Conservation (phyloP, 2,888 invertebrate genomes). For the Tortrix viridana region DNA sequence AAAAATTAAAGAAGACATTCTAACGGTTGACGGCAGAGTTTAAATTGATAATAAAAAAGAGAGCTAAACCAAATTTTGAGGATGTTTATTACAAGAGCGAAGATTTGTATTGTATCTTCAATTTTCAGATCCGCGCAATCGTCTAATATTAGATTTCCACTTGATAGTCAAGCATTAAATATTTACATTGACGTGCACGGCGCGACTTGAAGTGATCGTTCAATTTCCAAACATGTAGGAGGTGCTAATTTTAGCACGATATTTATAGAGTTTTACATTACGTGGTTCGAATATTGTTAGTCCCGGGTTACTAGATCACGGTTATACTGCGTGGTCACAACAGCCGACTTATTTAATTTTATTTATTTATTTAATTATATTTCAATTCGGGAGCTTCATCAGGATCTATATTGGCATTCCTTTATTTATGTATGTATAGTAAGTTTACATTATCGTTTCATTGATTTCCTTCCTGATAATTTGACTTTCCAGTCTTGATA, state of each 20-base stretch:
- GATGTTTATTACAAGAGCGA: no score
- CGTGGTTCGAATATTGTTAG: not conserved
- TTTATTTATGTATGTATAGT: no score
- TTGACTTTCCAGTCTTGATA: no score
- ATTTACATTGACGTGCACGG: conserved; percentile 20
- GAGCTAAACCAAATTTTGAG: not conserved
- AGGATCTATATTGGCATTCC: no score
- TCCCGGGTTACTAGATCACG: not conserved
- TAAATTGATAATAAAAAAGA: conserved; percentile 8
- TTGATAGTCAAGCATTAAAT: conserved; percentile 16
- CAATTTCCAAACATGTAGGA: conserved; percentile 4
- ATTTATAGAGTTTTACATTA: conserved; percentile 11
- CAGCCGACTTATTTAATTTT: not conserved
- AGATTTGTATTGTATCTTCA: not conserved
- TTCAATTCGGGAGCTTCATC: no score
- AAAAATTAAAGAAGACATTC: conserved; percentile 10
- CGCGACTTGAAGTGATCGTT: conserved; percentile 23
- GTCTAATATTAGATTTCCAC: conserved; percentile 12
- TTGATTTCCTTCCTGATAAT: no score
- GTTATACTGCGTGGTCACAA: not conserved
- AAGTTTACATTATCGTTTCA: no score
- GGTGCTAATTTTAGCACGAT: conserved; percentile 24
- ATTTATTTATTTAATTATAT: no score
- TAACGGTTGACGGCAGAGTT: not conserved
- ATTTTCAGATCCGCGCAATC: conserved; percentile 1